Percentiles rank a stretch among this genome's conserved stretches.
Conservation (phyloP, 92 coral and sea anemone genomes). For the Epizoanthus rinbou region DNA sequence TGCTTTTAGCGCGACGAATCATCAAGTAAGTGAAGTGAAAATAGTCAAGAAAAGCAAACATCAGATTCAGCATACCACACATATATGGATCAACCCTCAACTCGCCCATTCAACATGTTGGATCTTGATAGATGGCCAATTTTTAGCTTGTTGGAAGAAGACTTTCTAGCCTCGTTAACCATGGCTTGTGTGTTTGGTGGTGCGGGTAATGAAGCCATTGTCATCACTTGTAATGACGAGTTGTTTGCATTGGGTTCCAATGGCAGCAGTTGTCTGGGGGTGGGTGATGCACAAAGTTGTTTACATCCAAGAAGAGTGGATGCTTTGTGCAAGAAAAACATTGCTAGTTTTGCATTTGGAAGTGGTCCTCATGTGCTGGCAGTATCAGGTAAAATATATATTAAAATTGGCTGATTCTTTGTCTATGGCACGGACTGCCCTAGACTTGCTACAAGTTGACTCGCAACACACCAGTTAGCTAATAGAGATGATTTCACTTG, state of each 20-base stretch:
- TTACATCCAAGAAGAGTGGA: conserved; percentile 81
- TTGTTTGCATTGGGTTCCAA: conserved; percentile 86
- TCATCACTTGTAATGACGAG: conserved; percentile 78
- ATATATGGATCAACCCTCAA: conserved; percentile 13
- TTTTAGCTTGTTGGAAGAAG: conserved; percentile 73
- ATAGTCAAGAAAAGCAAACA: no score
- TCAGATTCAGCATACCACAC: not conserved
- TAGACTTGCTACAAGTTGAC: no score
- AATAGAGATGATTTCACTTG: no score
- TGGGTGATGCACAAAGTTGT: conserved; percentile 82
- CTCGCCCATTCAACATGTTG: conserved; percentile 57
- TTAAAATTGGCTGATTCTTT: no score
- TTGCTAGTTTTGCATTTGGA: conserved; percentile 77
- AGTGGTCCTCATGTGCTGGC: conserved; percentile 93
- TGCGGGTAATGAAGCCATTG: conserved; percentile 89
- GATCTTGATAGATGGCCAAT: conserved; percentile 92
- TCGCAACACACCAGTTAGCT: no score
- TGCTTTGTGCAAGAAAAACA: conserved; percentile 72
- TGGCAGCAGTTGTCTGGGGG: conserved; percentile 87
- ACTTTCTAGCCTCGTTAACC: conserved; percentile 63
- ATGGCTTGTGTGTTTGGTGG: conserved; percentile 90
- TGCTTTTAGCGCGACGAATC: no score
- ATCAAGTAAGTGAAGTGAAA: no score
- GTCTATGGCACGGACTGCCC: no score
- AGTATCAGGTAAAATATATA: conserved; percentile 64